Percentiles rank a stretch among this genome's conserved stretches.
phyloP scores from a whole-genome alignment of 2,113 vertebrate genomes.

The Solea senegalensis region DNA sequence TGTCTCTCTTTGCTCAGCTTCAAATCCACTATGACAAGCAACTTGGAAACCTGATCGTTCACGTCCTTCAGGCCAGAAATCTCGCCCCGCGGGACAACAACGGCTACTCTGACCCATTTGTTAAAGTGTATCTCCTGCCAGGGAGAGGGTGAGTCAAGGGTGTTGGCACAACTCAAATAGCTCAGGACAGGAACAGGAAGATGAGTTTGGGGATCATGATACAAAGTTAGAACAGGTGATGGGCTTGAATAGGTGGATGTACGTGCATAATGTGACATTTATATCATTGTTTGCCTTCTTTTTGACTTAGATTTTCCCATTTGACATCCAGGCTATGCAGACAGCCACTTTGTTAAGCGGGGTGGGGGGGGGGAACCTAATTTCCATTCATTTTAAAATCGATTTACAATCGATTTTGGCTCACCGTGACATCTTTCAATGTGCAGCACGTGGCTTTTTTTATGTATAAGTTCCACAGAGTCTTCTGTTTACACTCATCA shows the following conservation, averaged over 20 bases:
- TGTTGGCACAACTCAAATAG: constrained; percentile 1
- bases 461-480: constrained; percentile 31
- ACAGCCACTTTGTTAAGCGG: constrained; percentile 25
- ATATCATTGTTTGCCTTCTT: not conserved
- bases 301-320: constrained; percentile 15
- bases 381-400: constrained; percentile 66
- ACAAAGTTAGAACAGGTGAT: not conserved
- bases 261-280: not conserved
- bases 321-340: constrained; percentile 23
- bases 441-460: constrained; percentile 40
- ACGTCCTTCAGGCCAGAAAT: constrained; percentile 97
- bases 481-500: constrained; percentile 12
- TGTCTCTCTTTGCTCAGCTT: constrained; percentile 82
- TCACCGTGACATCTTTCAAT: constrained; percentile 57
- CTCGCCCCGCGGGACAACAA: constrained; percentile 93
- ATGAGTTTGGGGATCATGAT: not conserved
- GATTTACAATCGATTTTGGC: constrained; percentile 65
- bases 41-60: constrained; percentile 96
- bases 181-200: constrained; percentile 7
- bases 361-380: constrained; percentile 5
- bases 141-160: constrained; percentile 92
- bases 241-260: not conserved
- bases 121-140: constrained; percentile 98
- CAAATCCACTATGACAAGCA: constrained; percentile 98
- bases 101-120: constrained; percentile 97